Evolutionary conservation across 2,888 invertebrate genomes (phyloP).

Genomic region (Trimorus sp.): DNA sequence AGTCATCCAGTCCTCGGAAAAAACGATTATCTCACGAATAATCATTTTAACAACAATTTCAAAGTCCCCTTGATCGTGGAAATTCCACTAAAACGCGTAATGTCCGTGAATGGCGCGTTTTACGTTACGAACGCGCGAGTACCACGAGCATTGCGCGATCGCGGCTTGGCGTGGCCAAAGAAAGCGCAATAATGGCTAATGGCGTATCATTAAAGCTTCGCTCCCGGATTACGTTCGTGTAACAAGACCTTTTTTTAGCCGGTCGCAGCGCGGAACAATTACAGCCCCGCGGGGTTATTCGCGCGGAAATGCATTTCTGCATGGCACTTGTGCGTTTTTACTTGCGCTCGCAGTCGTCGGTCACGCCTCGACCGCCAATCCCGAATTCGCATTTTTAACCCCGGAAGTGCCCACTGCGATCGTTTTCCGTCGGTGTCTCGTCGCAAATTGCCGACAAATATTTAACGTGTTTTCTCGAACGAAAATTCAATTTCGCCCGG

Average conservation of each 20-base stretch:
- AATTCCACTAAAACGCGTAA: constrained; percentile 34
- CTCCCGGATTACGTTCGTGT: constrained; percentile 47
- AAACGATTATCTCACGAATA: too few species aligned
- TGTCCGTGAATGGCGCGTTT: constrained; percentile 34
- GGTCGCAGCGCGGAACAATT: constrained; percentile 41
- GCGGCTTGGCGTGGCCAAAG: constrained; percentile 27
- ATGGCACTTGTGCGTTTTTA: not conserved
- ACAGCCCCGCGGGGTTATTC: constrained; percentile 11
- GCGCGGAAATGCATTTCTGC: constrained; percentile 32
- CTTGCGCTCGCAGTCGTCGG: too few species aligned
- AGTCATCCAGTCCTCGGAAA: too few species aligned
- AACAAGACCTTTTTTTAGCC: constrained; percentile 44
- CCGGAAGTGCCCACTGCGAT: too few species aligned
- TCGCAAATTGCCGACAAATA: too few species aligned
- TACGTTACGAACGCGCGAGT: constrained; percentile 44
- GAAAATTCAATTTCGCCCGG: too few species aligned
- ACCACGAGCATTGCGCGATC: constrained; percentile 36
- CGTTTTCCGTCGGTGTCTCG: too few species aligned
- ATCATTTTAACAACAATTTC: constrained; percentile 5
- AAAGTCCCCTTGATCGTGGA: constrained; percentile 11
- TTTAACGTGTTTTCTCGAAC: too few species aligned
- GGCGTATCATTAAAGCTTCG: constrained; percentile 47
- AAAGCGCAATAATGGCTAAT: constrained; percentile 51
- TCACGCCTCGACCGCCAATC: too few species aligned
- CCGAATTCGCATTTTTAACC: too few species aligned